Evolutionary conservation across 2,888 invertebrate genomes (phyloP).

Genomic region (Euplexia lucipara): DNA sequence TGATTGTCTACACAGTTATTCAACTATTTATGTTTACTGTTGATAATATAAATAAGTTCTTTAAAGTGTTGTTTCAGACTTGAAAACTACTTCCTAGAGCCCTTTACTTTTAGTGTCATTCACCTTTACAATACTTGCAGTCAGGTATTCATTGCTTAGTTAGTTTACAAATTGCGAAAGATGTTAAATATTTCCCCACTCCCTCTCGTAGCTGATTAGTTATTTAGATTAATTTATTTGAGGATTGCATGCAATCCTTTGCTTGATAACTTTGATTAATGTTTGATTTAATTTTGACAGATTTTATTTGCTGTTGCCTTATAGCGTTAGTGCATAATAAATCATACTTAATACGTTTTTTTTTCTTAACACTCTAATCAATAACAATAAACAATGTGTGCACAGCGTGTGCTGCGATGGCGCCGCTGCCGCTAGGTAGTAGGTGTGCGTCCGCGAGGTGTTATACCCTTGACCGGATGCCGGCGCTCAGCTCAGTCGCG

Average conservation of each 20-base stretch:
- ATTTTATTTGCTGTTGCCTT: constrained; percentile 9
- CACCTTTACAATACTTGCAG: constrained; percentile 38
- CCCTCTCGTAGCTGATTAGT: constrained; percentile 24
- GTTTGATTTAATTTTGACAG: constrained; percentile 8
- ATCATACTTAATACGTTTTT: not conserved
- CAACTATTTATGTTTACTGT: constrained; percentile 5
- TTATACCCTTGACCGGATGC: constrained; percentile 83
- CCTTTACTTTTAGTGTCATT: constrained; percentile 64
- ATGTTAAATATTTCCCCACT: constrained; percentile 24
- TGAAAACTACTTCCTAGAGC: constrained; percentile 54
- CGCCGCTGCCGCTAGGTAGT: constrained; percentile 22
- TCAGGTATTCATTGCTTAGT: constrained; percentile 17
- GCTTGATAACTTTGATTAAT: not conserved
- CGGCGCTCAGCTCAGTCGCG: constrained; percentile 84
- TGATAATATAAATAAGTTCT: constrained; percentile 27
- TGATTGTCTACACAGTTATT: constrained; percentile 8
- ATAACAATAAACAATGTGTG: constrained; percentile 30
- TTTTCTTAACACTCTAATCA: constrained; percentile 6
- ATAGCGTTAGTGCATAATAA: too few relatives aligned
- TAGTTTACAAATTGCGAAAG: constrained; percentile 41
- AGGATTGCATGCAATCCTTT: constrained; percentile 13
- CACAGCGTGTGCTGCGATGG: constrained; percentile 32
- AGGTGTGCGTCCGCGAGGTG: constrained; percentile 68
- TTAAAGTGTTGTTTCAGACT: constrained; percentile 39
- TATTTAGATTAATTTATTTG: constrained; percentile 41